These are phyloP conservation scores for Pristionchus fissidentatus DNA, from an alignment of 2,888 invertebrate genomes.

Conservation along the genomic window DNA sequence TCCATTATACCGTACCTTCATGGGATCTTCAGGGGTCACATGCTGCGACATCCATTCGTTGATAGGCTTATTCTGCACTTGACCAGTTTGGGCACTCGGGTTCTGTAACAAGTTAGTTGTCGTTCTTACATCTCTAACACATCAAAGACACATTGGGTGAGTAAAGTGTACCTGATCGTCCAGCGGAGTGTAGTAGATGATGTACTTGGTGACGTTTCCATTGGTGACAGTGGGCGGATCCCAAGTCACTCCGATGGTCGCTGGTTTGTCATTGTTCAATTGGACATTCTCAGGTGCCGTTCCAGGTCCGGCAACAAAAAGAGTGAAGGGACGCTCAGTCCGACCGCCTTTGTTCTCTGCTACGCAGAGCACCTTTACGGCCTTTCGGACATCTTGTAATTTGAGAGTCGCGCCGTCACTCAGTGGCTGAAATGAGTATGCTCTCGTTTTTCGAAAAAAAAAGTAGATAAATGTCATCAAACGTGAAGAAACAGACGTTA, in stretches of 20 bases:
- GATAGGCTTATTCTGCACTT: conserved; percentile 72
- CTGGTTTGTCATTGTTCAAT: conserved; percentile 69
- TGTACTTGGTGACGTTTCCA: conserved; percentile 73
- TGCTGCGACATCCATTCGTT: conserved; percentile 71
- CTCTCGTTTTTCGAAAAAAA: neutral
- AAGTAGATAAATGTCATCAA: neutral
- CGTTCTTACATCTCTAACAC: neutral
- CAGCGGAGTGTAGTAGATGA: conserved; percentile 74
- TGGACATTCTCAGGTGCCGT: conserved; percentile 72
- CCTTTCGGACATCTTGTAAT: conserved; percentile 67
- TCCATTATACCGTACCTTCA: conserved; percentile 7
- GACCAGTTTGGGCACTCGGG: conserved; percentile 69
- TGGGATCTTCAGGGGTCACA: conserved; percentile 50
- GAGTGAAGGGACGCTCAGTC: conserved; percentile 66
- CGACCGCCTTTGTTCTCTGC: conserved; percentile 72
- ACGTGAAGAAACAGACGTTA: neutral
- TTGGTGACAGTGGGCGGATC: conserved; percentile 73
- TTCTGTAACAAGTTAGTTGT: conserved; percentile 53
- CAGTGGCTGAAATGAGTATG: conserved; percentile 59
- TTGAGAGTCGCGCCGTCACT: conserved; percentile 66
- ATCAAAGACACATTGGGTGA: neutral
- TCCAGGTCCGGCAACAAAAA: conserved; percentile 73
- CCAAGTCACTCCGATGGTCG: conserved; percentile 70
- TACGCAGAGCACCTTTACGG: conserved; percentile 67
- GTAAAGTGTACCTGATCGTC: conserved; percentile 67